Base-by-base conservation (phyloP, 1,140 invertebrate species). In the Armadillidium nasatum region DNA sequence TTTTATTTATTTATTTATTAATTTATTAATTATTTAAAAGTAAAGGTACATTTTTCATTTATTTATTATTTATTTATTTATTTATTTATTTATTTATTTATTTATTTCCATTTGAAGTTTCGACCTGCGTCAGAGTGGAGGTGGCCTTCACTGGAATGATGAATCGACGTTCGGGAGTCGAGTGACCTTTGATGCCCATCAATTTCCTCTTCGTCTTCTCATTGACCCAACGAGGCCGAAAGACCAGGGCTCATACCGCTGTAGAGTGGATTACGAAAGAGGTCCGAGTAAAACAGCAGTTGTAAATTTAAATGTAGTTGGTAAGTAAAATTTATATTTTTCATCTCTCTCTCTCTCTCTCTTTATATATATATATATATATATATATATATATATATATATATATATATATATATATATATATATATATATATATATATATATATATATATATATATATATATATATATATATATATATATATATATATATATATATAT, bases 111-210 rank as follows among this genome's bases (percentile, higher is more conserved):
- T 76, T 66, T 80, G n/a, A n/a, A n/a, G n/a, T n/a, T n/a, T 78
- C 73, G 79, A 80, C 72, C 75, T 78, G 54, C 72, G 79, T 6
- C 74, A 74, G 43, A 46, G 73, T 10, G 71, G 66, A 0, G 72
- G 73, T 0, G 79, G 76, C 2, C 75, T 76, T 10, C 79, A 80
- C 76, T 80, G 79, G 79, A 80, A 76, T 72, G 79, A 80, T 44
- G 76, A 80, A 69, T 78, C 68, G 0, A 76, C 73, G 71, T 80
- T 82, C 43, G 77, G 80, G 11, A 75, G 76, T 23, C 71, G 80
- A 19, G 76, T 78, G 0, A 60, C 50, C 1, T 60, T 60, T 7
- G 50, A 60, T 60, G 1, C 46, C 71, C 60, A 80, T 81, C 71
- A 75, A 74, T 44, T 50, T 75, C 9, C 72, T 69, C 19, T 44